These are phyloP conservation scores for Xenopus laevis DNA, from an alignment of 2,113 vertebrate species.

Conservation along the genomic window DNA sequence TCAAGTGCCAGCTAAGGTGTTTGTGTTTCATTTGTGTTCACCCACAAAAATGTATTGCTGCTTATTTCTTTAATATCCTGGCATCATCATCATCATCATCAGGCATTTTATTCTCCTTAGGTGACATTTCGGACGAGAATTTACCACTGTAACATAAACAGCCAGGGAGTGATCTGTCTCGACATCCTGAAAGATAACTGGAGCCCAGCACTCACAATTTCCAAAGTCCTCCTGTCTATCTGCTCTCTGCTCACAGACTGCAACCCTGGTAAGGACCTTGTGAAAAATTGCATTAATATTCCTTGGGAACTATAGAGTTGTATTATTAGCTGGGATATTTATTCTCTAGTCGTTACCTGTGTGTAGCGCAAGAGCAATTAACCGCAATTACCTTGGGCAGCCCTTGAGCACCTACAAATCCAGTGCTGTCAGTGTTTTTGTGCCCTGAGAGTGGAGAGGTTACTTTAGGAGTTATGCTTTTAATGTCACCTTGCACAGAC, in stretches of 20 bases:
- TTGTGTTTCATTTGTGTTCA: too few species aligned
- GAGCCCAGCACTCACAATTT: slow-evolving; percentile 91
- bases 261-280: slow-evolving; percentile 82
- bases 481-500: too few species aligned
- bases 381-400: background rate
- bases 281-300: background rate
- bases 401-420: background rate
- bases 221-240: slow-evolving; percentile 94
- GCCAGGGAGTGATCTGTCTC: slow-evolving; percentile 94
- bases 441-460: too few species aligned
- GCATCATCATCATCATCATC: too few species aligned
- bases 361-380: background rate
- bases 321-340: background rate
- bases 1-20: too few species aligned
- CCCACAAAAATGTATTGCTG: too few species aligned
- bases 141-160: slow-evolving; percentile 97
- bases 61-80: too few species aligned
- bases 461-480: too few species aligned
- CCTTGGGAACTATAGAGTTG: background rate
- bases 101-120: slow-evolving; percentile 56
- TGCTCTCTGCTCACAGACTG: slow-evolving; percentile 96
- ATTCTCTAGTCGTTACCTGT: background rate
- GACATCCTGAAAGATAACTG: slow-evolving; percentile 96
- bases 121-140: slow-evolving; percentile 94
- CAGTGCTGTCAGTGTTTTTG: background rate